phyloP scores from a whole-genome alignment of 2,113 vertebrate genomes.

The Parotia lawesii region DNA sequence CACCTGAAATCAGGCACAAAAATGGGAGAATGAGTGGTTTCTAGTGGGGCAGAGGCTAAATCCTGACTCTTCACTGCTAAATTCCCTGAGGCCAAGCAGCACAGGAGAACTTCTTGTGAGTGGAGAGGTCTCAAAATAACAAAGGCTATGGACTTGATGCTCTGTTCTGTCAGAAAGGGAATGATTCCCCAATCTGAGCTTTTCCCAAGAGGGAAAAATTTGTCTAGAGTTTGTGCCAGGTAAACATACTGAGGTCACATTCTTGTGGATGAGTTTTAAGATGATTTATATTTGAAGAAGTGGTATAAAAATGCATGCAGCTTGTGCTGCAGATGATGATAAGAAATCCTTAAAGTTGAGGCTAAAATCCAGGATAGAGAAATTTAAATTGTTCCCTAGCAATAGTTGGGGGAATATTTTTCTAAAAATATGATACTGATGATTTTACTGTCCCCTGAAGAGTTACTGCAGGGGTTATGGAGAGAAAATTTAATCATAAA shows the following conservation, averaged over 20 bases:
- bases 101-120: neutral
- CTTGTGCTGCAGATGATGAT: neutral
- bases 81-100: neutral
- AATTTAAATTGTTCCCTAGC: neutral
- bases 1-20: neutral
- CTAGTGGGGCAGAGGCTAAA: neutral
- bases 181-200: neutral
- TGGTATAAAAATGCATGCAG: neutral
- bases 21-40: neutral
- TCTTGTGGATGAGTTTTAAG: neutral
- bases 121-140: neutral
- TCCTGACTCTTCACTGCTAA: neutral
- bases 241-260: neutral
- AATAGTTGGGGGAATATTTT: neutral
- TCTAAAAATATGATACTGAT: neutral
- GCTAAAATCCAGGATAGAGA: neutral
- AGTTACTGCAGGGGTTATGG: neutral
- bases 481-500: neutral
- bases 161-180: neutral
- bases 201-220: neutral
- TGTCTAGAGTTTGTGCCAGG: neutral
- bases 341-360: neutral
- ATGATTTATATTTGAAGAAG: neutral
- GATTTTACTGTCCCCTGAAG: neutral
- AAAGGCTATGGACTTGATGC: neutral